These are phyloP conservation scores for Actinernus sp. DNA, from an alignment of 92 coral and sea anemone species.

Conservation along the genomic window DNA sequence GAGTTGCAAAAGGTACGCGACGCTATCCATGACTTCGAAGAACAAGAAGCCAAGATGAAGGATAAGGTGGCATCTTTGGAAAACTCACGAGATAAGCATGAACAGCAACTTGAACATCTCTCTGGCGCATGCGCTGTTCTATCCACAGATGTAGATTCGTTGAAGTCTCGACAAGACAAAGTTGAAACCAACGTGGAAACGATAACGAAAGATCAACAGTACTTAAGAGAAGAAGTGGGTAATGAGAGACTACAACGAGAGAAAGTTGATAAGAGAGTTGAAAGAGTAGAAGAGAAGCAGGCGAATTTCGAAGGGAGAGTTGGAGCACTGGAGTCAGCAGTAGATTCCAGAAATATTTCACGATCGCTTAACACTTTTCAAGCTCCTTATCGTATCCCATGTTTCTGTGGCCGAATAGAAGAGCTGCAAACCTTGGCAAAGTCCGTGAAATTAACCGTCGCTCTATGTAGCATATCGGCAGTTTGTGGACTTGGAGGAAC, in stretches of 20 bases:
- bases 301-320: too few relatives aligned
- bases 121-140: too few relatives aligned
- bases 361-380: conserved; percentile 27
- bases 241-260: conserved; percentile 14
- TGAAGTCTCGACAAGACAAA: background rate
- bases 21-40: too few relatives aligned
- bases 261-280: conserved; percentile 29
- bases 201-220: conserved; percentile 10
- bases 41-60: too few relatives aligned
- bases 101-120: conserved; percentile 7
- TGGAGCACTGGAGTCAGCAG: too few relatives aligned
- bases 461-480: conserved; percentile 42
- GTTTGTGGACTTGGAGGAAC: conserved; percentile 89
- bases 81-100: conserved; percentile 47
- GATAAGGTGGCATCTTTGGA: too few relatives aligned
- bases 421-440: conserved; percentile 43
- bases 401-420: conserved; percentile 62
- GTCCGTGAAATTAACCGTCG: conserved; percentile 9
- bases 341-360: background rate
- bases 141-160: conserved; percentile 6
- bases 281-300: conserved; percentile 37
- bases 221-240: conserved; percentile 4
- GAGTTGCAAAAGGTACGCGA: conserved; percentile 44
- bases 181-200: background rate
- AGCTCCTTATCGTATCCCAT: conserved; percentile 59